Evolutionary conservation across 2,113 vertebrate genomes (phyloP).

Genomic region (Esox niger): DNA sequence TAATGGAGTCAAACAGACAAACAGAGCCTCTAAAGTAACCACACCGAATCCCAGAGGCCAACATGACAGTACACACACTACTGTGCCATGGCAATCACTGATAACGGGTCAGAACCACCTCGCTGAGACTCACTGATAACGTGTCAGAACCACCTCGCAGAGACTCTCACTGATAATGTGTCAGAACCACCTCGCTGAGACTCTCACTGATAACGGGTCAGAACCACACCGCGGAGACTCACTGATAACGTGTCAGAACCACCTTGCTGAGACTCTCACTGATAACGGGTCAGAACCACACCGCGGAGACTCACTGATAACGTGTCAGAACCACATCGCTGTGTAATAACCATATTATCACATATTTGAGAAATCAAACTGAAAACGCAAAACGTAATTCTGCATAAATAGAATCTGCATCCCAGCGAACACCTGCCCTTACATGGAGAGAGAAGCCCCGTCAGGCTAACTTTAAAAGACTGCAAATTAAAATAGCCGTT

Average conservation of each 20-base stretch:
- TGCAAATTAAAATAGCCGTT: conserved; percentile 33
- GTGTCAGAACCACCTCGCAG: background rate
- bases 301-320: too few species aligned
- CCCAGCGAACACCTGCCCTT: conserved; percentile 3
- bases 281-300: background rate
- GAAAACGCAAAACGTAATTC: background rate
- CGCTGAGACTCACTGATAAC: too few species aligned
- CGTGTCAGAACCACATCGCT: background rate
- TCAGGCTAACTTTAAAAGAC: conserved; percentile 22
- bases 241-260: background rate
- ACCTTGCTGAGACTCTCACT: too few species aligned
- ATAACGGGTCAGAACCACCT: too few species aligned
- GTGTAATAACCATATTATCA: background rate
- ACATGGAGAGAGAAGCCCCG: conserved; percentile 25
- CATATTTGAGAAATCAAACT: background rate
- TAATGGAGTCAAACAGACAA: background rate
- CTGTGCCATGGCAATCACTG: too few species aligned
- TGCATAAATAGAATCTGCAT: background rate
- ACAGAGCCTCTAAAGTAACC: background rate
- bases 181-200: background rate
- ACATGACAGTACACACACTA: background rate
- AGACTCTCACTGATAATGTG: too few species aligned
- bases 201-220: too few species aligned
- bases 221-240: too few species aligned
- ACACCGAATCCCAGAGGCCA: background rate